Base-by-base conservation (phyloP, 2,113 vertebrate genomes). In the Orcinus orca region DNA sequence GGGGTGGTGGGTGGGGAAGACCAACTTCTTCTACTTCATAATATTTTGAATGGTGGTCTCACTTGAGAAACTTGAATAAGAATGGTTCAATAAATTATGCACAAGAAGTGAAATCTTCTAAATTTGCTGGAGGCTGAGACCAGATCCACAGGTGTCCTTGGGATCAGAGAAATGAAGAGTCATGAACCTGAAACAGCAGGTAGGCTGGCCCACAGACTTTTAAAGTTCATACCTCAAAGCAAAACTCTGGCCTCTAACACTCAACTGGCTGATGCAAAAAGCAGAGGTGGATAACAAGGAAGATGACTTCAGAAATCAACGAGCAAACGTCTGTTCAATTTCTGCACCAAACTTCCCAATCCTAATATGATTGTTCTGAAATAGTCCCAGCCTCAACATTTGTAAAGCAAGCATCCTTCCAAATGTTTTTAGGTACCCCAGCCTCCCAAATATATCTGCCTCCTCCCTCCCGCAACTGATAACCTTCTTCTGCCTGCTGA, bases 81-180 rank as follows among this genome's bases (percentile, higher is more conserved):
- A 92, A 62, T 67, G 5, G 14, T 53, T 74, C 62, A 65, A 41
- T 87, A 85, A 71, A 44, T 76, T 88, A 60, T 76, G 63, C 53
- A 71, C 47, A 67, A 94, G 60, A 55, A 83, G 18, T 21, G 53
- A 92, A 25, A 58, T 84, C 68, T 96, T 94, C 86, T 85, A 85
- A 67, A 70, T 55, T n/a, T 73, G 14, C 41, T 58, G 77, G 76
- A 79, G 26, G 29, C 62, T 68, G 47, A 68, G 33, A 44, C 33
- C 60, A 82, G 73, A 82, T 93, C 58, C 9, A n/a, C 47, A 77
- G 18, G 20, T 55, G 11, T n/a, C 29, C 29, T 90, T 70, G 31
- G 60, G 44, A 67, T 74, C 26, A 87, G 84, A 81, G 93, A 74
- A 88, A 81, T 33, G 15, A 87, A 71, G 62, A 70, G 29, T 65